These are phyloP conservation scores for Sphyrna mokarran DNA, from an alignment of 2,113 vertebrate genomes.

Conservation along the genomic window DNA sequence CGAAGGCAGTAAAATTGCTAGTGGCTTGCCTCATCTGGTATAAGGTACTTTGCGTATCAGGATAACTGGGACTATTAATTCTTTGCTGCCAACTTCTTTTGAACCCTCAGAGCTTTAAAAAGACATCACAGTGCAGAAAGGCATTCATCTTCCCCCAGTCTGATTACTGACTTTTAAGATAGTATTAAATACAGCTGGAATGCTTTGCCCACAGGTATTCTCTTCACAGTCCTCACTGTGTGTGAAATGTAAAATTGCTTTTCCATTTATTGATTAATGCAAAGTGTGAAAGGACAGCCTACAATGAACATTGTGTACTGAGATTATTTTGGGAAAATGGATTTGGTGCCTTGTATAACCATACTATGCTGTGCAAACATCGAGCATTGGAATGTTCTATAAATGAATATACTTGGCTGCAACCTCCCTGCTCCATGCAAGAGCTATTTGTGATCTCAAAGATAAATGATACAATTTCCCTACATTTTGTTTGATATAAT, in stretches of 20 bases:
- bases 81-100: neutral
- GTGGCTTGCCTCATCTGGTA: neutral
- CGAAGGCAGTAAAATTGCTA: neutral
- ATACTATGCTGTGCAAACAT: neutral
- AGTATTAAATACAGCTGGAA: neutral
- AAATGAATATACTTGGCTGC: neutral
- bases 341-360: neutral
- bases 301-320: neutral
- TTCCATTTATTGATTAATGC: neutral
- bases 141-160: neutral
- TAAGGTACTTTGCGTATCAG: neutral
- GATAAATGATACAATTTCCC: neutral
- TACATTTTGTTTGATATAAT: too few species aligned
- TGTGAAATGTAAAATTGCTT: neutral
- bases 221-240: neutral
- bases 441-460: neutral
- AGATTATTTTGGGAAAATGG: neutral
- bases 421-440: neutral
- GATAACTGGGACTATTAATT: neutral
- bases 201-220: neutral
- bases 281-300: neutral
- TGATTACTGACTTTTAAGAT: neutral
- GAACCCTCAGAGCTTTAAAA: neutral
- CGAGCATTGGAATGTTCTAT: neutral
- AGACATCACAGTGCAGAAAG: neutral